These are phyloP conservation scores for Troilus luridus DNA, from an alignment of 2,888 invertebrate genomes.

Conservation along the genomic window DNA sequence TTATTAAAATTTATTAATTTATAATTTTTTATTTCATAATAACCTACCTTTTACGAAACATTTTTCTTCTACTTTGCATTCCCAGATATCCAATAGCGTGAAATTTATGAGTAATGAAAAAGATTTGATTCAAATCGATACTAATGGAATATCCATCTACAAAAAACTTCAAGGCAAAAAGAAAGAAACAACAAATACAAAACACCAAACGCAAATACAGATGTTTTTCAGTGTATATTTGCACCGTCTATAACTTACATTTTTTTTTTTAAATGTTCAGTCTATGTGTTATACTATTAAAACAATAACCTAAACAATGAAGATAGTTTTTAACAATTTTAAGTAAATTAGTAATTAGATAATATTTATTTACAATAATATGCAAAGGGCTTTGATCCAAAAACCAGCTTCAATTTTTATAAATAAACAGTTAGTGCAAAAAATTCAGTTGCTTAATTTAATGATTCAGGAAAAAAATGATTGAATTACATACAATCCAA, in stretches of 20 bases:
- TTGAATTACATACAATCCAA: too few relatives aligned
- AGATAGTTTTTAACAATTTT: too few relatives aligned
- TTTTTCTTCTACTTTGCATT: neutral
- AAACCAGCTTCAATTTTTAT: too few relatives aligned
- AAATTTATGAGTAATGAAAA: neutral
- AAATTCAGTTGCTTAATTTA: too few relatives aligned
- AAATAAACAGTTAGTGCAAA: too few relatives aligned
- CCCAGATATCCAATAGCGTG: too few relatives aligned
- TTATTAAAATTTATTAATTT: neutral
- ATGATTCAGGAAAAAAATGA: too few relatives aligned
- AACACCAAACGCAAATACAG: neutral
- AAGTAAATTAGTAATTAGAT: too few relatives aligned
- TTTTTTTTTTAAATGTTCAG: neutral
- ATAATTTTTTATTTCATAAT: neutral
- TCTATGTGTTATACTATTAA: neutral
- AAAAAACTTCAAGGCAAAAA: neutral
- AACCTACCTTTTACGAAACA: conserved; percentile 2
- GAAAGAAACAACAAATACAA: neutral
- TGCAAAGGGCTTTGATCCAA: too few relatives aligned
- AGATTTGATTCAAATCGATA: neutral
- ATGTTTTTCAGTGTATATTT: neutral
- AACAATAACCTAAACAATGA: too few relatives aligned
- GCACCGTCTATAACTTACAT: neutral
- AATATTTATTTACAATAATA: too few relatives aligned
- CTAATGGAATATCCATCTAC: neutral